Evolutionary conservation across 2,888 invertebrate genomes (phyloP), one percentile per base, ranked within the genome.

Genomic region (Lysandra bellargus): DNA sequence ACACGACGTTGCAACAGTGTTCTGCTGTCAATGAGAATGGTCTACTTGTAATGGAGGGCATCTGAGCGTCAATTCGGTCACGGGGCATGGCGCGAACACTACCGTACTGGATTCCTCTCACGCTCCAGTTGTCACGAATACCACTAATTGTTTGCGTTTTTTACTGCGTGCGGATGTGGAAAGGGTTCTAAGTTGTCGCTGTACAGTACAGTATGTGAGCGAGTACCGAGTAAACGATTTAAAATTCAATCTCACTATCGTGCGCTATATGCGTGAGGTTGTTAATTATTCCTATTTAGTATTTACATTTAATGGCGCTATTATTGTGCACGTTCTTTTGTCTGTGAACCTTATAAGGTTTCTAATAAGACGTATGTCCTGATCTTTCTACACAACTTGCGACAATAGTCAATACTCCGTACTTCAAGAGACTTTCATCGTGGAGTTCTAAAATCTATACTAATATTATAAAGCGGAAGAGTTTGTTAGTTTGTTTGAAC

Each of bases 71-170:
- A 88, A 88, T 84, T 90, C 89, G 88, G 91, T 91, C 90, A 90
- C 91, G 89, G 91, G 88, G 89, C 90, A 89, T 88, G 85, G 87
- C 84, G 83, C 87, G 86, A 88, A 88, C 91, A 88, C 86, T 92
- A 89, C 92, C 85, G 90, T 87, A 86, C 88, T 87, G 89, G 89
- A 92, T 92, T 91, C 92, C 89, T 93, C 93, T 92, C 93, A 94
- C 93, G 94, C 93, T 93, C 94, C 90, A 93, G 88, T 94, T 94
- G 90, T 87, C 88, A 86, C 89, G 88, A 92, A 93, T 89, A 90
- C 88, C 89, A 90, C 88, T 90, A 90, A 92, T 93, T 92, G 89
- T 93, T 89, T 91, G 88, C 89, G 88, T 91, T 91, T 90, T 89
- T 84, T 82, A 82, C 84, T 85, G 86, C 86, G 83, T 87, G 69